Base-by-base conservation (phyloP, 1,140 invertebrate genomes). In the Neoseiulus cucumeris region DNA sequence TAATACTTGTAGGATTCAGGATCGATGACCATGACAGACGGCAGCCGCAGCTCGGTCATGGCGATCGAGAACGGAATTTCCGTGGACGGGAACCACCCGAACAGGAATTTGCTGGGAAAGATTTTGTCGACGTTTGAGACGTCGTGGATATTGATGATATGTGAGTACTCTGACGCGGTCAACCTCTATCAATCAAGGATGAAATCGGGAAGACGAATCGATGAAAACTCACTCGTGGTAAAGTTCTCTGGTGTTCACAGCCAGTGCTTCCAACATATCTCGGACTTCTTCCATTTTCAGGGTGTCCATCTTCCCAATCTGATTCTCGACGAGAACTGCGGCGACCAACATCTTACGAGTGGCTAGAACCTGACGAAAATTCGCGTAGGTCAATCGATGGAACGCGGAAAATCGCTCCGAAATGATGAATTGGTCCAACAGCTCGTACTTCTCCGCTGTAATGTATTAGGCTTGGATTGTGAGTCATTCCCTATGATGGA, bases 31-130 rank as follows among this genome's bases (percentile, higher is more conserved):
- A 96, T 77, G 45, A 95, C 75, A 77, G 88, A 86, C 6, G 91
- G 91, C 44, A 90, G 77, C 7, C 86, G 82, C 67, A 91, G 76
- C 22, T 76, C 65, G 51, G 84, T 80, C 84, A 94, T 89, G 1
- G 88, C 88, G 73, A 96, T 89, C 45, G 85, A 87, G 78, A 92
- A 93, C 6, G 89, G 87, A 69, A 95, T 75, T 39, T 89, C 85
- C 18, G 87, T 84, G 70, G 80, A 85, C 0, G 87, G 87, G 44
- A 79, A 73, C 90, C 90, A 95, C 30, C 90, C 90, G 80, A 95
- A 95, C 74, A 93, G 87, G 74, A 93, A 92, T 71, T 83, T 74
- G 47, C 80, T 80, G 67, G 66, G 74, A 67, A 72, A 66, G 33
- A 39, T 39, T 39, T 39, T 39, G 9, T 6, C 4, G 33, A 39